Evolutionary conservation across 2,888 invertebrate genomes (phyloP), one percentile per base, ranked within the genome.

Genomic region (Thymelicus acteon): DNA sequence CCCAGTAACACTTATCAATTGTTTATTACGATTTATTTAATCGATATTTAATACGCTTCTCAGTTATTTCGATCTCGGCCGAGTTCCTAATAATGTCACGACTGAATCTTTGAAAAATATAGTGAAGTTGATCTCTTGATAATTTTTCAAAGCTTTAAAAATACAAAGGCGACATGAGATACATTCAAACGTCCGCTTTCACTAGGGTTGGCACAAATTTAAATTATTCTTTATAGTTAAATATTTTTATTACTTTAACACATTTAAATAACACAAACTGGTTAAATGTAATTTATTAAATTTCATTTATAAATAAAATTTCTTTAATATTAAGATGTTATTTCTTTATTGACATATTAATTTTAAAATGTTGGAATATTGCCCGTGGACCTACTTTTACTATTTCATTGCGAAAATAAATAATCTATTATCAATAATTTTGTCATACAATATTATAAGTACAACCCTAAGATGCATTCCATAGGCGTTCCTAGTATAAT

Each of bases 401-500:
- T 31, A 5, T 31, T 2, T 31, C 5, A 31, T 31, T 31, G 31
- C 31, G 31, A 31, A 31, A 31, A 31, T 31, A 31, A 31, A 31
- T 2, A 31, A 31, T 31, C 2, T 31, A 31, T 31, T 31, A 31
- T 31, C 31, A 31, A 31, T 31, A 31, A 54, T 37, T 52, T 54
- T 19, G 6, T 44, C 4, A 61, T 19, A 62, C 19, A n/a, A 49
- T 49, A 37, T 49, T n/a, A 31, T 5, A 39, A 24, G 39, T 39
- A 19, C 65, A 71, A 71, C 71, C 71, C 71, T 71, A 47, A 47
- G 6, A 19, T 44, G 54, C 71, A 61, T 71, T 71, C 71, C 71
- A 54, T 39, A 61, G 71, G 76, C 82, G 80, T 79, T 80, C 82
- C 78, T 76, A 73, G 80, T 80, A 85, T 85, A 84, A 84, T 85